phyloP scores from a whole-genome alignment of 2,888 invertebrate species.

The Ganaspis brasiliensis region DNA sequence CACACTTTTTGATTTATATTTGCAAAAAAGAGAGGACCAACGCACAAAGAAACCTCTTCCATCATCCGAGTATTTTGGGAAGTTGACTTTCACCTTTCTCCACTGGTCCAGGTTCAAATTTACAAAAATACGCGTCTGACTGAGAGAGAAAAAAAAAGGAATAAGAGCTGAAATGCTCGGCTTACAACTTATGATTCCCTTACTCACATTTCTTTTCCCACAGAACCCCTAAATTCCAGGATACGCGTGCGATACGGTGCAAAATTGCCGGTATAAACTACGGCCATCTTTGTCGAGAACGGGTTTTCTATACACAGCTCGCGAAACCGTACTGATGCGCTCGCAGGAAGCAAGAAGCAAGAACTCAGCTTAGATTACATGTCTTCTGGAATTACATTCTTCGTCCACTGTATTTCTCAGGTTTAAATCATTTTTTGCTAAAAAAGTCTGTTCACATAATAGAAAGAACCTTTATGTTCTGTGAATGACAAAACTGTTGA shows the following conservation, averaged over 20 bases:
- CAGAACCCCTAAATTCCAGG: slow-evolving; percentile 17
- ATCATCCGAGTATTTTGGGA: slow-evolving; percentile 22
- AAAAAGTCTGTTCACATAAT: slow-evolving; percentile 6
- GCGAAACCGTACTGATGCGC: slow-evolving; percentile 17
- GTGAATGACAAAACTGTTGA: slow-evolving; percentile 19
- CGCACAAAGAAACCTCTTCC: not conserved
- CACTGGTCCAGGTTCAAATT: not conserved
- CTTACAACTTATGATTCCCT: not conserved
- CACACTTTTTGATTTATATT: slow-evolving; percentile 25
- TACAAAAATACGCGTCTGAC: not conserved
- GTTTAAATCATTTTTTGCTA: slow-evolving; percentile 14
- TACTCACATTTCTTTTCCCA: not conserved
- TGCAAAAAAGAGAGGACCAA: not conserved
- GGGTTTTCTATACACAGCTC: slow-evolving; percentile 20
- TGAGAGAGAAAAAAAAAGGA: not conserved
- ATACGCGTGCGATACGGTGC: slow-evolving; percentile 10
- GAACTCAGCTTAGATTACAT: slow-evolving; percentile 30
- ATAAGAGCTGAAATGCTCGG: not conserved
- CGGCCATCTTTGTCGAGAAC: slow-evolving; percentile 14
- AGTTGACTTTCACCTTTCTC: slow-evolving; percentile 31
- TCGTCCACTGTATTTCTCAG: slow-evolving; percentile 2
- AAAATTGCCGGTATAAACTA: slow-evolving; percentile 27
- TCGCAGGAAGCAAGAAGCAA: slow-evolving; percentile 21
- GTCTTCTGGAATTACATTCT: slow-evolving; percentile 32
- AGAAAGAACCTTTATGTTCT: slow-evolving; percentile 1